Evolutionary conservation across 2,888 invertebrate species (phyloP), one percentile per base, ranked within the genome.

Genomic region (Eupithecia tripunctaria): DNA sequence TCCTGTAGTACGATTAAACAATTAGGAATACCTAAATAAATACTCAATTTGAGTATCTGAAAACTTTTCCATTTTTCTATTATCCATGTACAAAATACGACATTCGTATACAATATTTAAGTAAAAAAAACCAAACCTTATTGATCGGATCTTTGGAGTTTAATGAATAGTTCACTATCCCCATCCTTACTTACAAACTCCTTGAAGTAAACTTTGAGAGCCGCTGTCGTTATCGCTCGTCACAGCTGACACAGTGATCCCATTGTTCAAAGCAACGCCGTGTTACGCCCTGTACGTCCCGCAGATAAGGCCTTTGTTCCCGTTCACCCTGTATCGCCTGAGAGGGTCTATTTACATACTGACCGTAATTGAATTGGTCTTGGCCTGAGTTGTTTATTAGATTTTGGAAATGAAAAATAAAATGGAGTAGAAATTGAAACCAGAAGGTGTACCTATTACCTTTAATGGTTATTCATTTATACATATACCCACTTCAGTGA

Each of bases 261-360:
- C 72, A 75, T 75, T 75, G 75, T 75, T 75, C 75, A 67, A 72
- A 72, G 75, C 72, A 64, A 75, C 72, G 72, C 72, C 68, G 60
- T 64, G 74, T 72, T 75, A 75, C 75, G 68, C 70, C 72, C 75
- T 72, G 59, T 70, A 75, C 51, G 71, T 68, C n/a, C 66, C 51
- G 67, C 27, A 68, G 74, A 75, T 75, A 75, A 75, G 63, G 75
- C 75, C 60, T 70, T 75, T 75, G 75, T 75, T 64, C 64, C 38
- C 64, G 71, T 25, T 60, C 75, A 73, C 70, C 73, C 73, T 75
- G 71, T 75, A 79, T 80, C 80, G 79, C 79, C 76, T 80, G 79
- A 82, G 72, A 64, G 79, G 82, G 79, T 85, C 86, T 83, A 87
- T 88, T 88, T 87, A 85, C 87, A 88, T 87, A 86, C 82, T 80